Base-by-base conservation (phyloP, 2,888 invertebrate genomes). In the Lathronympha strigana region DNA sequence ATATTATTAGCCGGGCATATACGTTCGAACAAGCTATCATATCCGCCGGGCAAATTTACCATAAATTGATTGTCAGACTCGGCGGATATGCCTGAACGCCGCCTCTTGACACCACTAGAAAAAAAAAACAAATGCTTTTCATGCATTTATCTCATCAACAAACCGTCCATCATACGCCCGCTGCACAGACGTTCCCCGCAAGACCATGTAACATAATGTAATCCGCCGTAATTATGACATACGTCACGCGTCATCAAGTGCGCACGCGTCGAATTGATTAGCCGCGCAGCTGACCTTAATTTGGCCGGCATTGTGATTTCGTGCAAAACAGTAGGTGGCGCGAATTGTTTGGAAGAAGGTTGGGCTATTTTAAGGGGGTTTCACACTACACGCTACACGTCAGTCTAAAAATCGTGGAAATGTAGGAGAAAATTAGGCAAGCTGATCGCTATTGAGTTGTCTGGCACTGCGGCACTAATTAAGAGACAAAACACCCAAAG, bases 241-340 rank as follows among this genome's bases (percentile, higher is more conserved):
- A 43, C 57, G 57, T 57, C 57, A 57, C 57, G 43, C 57, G 28
- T 17, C 55, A 55, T 43, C 45, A 45, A 31, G 43, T 28, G 31
- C 43, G 43, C 57, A 43, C 57, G 57, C 57, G 43, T 31, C 57
- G 57, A 57, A 57, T 57, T 57, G 57, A 57, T 57, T 45, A 28
- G 19, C 19, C 43, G 55, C 28, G 25, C 43, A 45, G 13, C 15
- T 60, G 45, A 49, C 49, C 45, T 60, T 60, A 60, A 60, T 60
- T 36, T 58, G 17, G 47, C 13, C 28, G 33, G 33, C 57, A 45
- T 57, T 57, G 17, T 43, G 57, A 45, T 57, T 57, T 45, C 57
- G 45, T 57, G 57, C 43, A 43, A 43, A 40, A 43, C 43, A 31
- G 55, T 57, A 57, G 28, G 55, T 28, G 55, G 40, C 40, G 40